Evolutionary conservation across 1,140 invertebrate species (phyloP), one percentile per base, ranked within the genome.

Genomic region (Drosophila navojoa): DNA sequence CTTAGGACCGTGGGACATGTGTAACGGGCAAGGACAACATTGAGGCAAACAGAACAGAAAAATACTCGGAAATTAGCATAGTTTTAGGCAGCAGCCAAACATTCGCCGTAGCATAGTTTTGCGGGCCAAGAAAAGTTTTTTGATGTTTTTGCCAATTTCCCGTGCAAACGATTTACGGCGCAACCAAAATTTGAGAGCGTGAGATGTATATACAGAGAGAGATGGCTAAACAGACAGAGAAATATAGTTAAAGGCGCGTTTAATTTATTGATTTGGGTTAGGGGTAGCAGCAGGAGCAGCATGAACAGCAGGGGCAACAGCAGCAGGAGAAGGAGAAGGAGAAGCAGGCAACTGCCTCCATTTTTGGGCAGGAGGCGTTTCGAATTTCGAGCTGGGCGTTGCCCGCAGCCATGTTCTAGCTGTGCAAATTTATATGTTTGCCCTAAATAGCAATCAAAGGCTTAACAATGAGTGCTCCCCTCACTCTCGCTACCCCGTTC

Each of bases 101-200:
- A 62, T 47, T 62, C 62, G 42, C 32, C 6, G 16, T 38, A 63
- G 47, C 61, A 66, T 71, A 71, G 58, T 72, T 66, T 59, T 54
- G 29, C 47, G 40, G n/a, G 61, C 74, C 60, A 50, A 87, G 64
- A 79, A 81, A 87, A 84, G 44, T 87, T 89, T 89, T 87, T 68
- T 38, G 52, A 71, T 89, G 79, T 90, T 90, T 89, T 90, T 89
- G 84, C 84, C 84, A 89, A 89, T 89, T 89, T 89, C 80, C 84
- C 84, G 73, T 71, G 27, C 61, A 32, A 76, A 70, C 57, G 50
- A 72, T 81, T 81, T 81, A 77, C 78, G 61, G 44, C n/a, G 5
- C 11, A 5, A 16, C 16, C 38, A 32, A 25, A 64, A 58, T 25
- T 25, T 49, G 42, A 53, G 35, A 11, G 35, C 22, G 15, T 22